Percentiles rank a stretch among this genome's conserved stretches.
Evolutionary conservation across 2,113 vertebrate genomes (phyloP).

Genomic region (Percopsis transmontana): DNA sequence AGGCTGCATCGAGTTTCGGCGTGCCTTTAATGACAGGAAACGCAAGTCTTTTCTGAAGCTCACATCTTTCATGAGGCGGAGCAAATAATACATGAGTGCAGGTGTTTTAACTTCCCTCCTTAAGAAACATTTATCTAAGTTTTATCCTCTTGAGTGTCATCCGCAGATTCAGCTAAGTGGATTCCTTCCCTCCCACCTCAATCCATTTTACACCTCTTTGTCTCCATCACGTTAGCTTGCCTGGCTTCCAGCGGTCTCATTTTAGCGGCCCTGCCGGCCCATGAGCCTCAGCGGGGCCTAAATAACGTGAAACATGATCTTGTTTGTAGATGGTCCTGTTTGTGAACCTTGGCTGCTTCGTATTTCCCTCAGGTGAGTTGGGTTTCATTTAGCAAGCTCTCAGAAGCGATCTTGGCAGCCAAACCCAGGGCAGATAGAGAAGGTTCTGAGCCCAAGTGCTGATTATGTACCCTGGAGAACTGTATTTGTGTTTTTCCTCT

Average conservation of each 20-base stretch:
- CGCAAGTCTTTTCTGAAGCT: too few species aligned
- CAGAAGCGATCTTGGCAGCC: background rate
- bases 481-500: background rate
- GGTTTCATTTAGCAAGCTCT: slow-evolving; percentile 20
- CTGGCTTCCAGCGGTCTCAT: background rate
- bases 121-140: background rate
- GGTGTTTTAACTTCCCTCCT: slow-evolving; percentile 33
- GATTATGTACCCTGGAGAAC: slow-evolving; percentile 11
- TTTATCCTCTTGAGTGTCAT: background rate
- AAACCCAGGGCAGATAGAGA: background rate
- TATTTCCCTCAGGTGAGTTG: slow-evolving; percentile 29
- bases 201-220: slow-evolving; percentile 15
- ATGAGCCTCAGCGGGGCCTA: slow-evolving; percentile 7
- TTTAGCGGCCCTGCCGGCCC: slow-evolving; percentile 3
- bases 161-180: background rate
- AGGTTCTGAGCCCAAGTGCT: slow-evolving; percentile 10
- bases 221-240: background rate
- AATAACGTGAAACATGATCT: slow-evolving; percentile 29
- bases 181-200: background rate
- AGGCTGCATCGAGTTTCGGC: too few species aligned
- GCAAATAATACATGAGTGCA: slow-evolving; percentile 33
- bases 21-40: too few species aligned
- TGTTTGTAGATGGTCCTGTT: slow-evolving; percentile 37
- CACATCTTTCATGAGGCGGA: background rate
- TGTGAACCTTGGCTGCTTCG: slow-evolving; percentile 36